Evolutionary conservation across 2,888 invertebrate genomes (phyloP), one percentile per base, ranked within the genome.

Genomic region (Thecocarcelia acutangulata): DNA sequence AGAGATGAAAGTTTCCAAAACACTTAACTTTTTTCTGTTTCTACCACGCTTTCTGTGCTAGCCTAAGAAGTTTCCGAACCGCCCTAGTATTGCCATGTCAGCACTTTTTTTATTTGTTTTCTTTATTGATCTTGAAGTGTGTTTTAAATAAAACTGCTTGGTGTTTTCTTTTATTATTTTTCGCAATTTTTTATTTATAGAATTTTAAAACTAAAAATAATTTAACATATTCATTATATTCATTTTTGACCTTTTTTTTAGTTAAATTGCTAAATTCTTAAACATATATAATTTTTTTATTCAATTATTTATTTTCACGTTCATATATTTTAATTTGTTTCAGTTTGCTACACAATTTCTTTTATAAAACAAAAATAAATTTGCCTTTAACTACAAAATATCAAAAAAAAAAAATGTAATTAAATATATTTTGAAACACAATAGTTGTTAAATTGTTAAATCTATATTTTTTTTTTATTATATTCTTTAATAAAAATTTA

Each of bases 141-240:
- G 1, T 8, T 33, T 9, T 8, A 28, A 28, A 28, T 1, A 33
- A 9, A 33, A 33, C 9, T 8, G 3, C 9, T 46, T 50, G 46
- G 13, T 15, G 44, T 48, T 63, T 48, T 9, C 17, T 52, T 54
- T 66, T 54, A 61, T 44, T 66, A 68, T 54, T 63, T 64, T 82
- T 61, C 48, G 28, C 19, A 59, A 59, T 54, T 74, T 40, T 50
- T 56, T 68, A 46, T 68, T 70, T 64, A 73, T 83, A 77, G 82
- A 70, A 33, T 78, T 79, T 83, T 54, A 81, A 83, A 76, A 80
- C 78, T 80, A 80, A 75, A 80, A 80, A 84, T 83, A 83, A 84
- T 83, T 83, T 80, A 85, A 83, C 84, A 85, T 84, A 83, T 84
- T 83, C 63, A 75, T 83, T 84, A 84, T 84, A 83, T 73, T n/a